Conservation (phyloP, 2,797 vertebrate species). For the Scyliorhinus canicula region DNA sequence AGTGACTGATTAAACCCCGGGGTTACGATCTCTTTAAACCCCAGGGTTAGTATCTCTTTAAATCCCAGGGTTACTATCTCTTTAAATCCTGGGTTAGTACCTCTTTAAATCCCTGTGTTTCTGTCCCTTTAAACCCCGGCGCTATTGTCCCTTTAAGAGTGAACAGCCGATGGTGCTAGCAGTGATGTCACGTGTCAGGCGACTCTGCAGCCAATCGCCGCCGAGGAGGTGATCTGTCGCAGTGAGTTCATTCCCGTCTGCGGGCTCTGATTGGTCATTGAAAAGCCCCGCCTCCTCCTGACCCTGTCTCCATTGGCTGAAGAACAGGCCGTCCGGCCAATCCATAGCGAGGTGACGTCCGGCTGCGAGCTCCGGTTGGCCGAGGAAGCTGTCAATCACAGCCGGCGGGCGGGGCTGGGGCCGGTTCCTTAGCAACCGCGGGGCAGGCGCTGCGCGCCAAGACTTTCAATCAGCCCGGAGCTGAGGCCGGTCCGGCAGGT, state of each 20-base stretch:
- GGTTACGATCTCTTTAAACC: background rate
- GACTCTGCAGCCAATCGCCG: background rate
- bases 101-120: background rate
- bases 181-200: background rate
- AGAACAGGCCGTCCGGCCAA: background rate
- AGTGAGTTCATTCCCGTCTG: background rate
- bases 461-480: background rate
- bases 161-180: background rate
- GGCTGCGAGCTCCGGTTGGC: background rate
- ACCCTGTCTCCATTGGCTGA: background rate
- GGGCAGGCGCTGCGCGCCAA: background rate
- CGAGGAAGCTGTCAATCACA: background rate
- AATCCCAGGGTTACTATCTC: background rate
- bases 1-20: background rate
- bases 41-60: too few relatives aligned
- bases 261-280: background rate
- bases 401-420: background rate
- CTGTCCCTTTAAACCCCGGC: background rate
- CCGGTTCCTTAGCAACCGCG: background rate
- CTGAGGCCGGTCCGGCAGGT: background rate
- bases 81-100: background rate
- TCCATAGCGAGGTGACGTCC: accelerated
- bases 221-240: background rate
- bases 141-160: background rate
- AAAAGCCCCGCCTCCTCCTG: too few relatives aligned